phyloP scores from a whole-genome alignment of 2,113 vertebrate species.

The Pachyramphus minor region DNA sequence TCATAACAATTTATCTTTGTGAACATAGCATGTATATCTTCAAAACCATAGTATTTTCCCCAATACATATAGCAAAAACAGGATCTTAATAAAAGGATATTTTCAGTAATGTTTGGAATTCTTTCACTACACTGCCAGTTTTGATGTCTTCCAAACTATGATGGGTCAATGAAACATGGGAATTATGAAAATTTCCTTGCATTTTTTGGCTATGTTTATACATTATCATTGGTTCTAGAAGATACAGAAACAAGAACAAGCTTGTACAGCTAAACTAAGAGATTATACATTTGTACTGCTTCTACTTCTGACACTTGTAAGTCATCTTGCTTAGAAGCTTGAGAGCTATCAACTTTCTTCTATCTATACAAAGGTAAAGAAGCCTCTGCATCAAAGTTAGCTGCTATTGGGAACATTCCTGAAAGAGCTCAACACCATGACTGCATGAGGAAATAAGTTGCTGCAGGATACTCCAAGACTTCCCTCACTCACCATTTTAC shows the following conservation, averaged over 20 bases:
- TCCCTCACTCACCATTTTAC: background rate
- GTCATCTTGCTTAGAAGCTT: background rate
- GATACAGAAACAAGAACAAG: background rate
- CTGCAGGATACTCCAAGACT: background rate
- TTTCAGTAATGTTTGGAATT: background rate
- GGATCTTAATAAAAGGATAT: background rate
- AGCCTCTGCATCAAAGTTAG: background rate
- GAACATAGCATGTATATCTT: background rate
- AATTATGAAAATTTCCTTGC: background rate
- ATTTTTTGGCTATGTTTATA: background rate
- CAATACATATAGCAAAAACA: background rate
- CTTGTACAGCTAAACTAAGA: background rate
- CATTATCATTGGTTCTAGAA: background rate
- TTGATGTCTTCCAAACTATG: background rate
- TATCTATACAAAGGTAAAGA: background rate
- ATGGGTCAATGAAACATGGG: background rate
- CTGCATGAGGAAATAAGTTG: background rate
- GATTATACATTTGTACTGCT: background rate
- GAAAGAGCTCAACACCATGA: background rate
- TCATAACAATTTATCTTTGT: background rate
- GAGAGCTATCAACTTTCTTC: background rate
- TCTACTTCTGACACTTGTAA: background rate
- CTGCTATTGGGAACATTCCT: background rate
- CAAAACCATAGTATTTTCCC: background rate
- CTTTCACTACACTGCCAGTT: background rate